A percentile compares a stretch with the other conserved stretches of the same genome.
phyloP scores from a whole-genome alignment of 2,797 vertebrate genomes.

The Eulemur mongoz region DNA sequence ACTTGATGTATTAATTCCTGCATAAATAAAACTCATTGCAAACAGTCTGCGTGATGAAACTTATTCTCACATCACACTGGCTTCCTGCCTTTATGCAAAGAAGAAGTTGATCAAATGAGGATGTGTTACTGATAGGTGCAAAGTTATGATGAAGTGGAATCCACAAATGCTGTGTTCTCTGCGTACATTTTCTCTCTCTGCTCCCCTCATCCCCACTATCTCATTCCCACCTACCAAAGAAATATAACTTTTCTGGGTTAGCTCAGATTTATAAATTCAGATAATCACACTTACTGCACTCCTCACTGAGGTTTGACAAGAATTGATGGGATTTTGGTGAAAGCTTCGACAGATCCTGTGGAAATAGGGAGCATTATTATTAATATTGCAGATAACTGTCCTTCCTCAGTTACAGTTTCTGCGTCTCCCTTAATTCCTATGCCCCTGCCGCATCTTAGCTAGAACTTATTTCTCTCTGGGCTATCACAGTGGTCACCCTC shows the following conservation, averaged over 20 bases:
- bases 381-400: neutral
- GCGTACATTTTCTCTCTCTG: neutral
- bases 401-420: neutral
- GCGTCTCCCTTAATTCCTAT: neutral
- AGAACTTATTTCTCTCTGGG: neutral
- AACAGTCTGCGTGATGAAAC: neutral
- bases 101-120: neutral
- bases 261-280: neutral
- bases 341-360: neutral
- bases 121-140: neutral
- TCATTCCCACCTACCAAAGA: neutral
- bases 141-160: neutral
- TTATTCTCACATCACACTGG: neutral
- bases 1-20: neutral
- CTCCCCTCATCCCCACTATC: too few relatives aligned
- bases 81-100: neutral
- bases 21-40: neutral
- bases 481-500: neutral
- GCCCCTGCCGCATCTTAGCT: neutral
- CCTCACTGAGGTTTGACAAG: neutral
- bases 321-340: slow-evolving; percentile 13
- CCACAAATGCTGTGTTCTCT: neutral
- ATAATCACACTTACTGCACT: neutral
- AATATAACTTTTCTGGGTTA: neutral
- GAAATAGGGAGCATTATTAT: neutral